Percentiles rank a stretch among this genome's conserved stretches.
Evolutionary conservation across 2,888 invertebrate species (phyloP).

Genomic region (Pycnomerus fuliginosus): DNA sequence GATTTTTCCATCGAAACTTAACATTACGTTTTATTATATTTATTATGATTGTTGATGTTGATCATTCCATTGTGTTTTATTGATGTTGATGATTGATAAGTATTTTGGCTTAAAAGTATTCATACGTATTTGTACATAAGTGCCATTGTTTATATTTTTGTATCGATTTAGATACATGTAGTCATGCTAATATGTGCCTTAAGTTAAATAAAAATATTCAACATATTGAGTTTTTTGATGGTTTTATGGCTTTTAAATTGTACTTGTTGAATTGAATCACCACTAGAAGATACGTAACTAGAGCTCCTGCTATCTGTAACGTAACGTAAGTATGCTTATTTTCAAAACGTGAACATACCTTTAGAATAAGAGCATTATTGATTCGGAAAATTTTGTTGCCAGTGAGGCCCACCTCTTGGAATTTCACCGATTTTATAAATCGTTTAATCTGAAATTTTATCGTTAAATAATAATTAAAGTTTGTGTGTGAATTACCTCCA

Average conservation of each 20-base stretch:
- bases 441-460: conserved; percentile 9
- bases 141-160: conserved; percentile 25
- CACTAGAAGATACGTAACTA: conserved; percentile 15
- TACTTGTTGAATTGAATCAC: conserved; percentile 13
- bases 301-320: conserved; percentile 16
- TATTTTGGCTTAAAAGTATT: no score
- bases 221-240: conserved; percentile 11
- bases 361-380: conserved; percentile 10
- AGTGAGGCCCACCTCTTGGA: conserved; percentile 8
- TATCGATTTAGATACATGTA: conserved; percentile 23
- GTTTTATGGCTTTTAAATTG: conserved; percentile 1
- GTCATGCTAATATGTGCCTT: conserved; percentile 34
- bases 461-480: background rate
- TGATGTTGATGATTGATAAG: conserved; percentile 13
- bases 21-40: conserved; percentile 11
- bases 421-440: conserved; percentile 11
- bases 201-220: conserved; percentile 30
- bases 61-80: conserved; percentile 21
- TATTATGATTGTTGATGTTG: conserved; percentile 12
- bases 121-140: conserved; percentile 24
- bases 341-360: conserved; percentile 5
- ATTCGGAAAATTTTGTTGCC: conserved; percentile 15
- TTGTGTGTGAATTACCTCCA: conserved; percentile 9
- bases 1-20: no score
- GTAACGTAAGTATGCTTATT: background rate